Conservation (phyloP, 2,888 invertebrate species). For the Tenthredo notha region DNA sequence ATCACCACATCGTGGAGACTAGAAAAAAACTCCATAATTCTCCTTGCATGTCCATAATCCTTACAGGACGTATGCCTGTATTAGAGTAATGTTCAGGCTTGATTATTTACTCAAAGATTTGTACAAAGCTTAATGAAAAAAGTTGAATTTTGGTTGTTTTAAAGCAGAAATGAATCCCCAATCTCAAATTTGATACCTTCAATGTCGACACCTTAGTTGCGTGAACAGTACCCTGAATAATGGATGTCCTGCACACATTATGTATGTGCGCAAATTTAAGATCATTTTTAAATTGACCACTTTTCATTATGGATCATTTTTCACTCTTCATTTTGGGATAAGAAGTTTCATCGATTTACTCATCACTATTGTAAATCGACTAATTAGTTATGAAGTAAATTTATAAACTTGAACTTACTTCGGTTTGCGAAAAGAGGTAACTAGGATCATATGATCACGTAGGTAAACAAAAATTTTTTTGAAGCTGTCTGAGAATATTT, state of each 20-base stretch:
- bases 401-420: background rate
- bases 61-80: background rate
- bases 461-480: background rate
- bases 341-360: background rate
- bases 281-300: background rate
- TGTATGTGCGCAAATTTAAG: background rate
- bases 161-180: background rate
- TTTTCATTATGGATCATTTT: background rate
- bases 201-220: background rate
- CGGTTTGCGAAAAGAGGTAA: background rate
- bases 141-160: background rate
- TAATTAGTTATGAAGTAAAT: background rate
- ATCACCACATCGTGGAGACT: background rate
- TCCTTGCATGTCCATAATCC: no score
- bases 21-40: background rate
- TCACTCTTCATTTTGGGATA: background rate
- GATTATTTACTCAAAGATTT: background rate
- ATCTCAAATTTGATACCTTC: background rate
- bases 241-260: background rate
- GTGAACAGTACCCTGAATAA: background rate
- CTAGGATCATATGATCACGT: no score
- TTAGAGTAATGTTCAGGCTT: background rate
- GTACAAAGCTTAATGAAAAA: background rate
- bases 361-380: background rate
- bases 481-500: conserved; percentile 1